phyloP scores from a whole-genome alignment of 1,140 invertebrate genomes.

The Alviniconcha marisindica region DNA sequence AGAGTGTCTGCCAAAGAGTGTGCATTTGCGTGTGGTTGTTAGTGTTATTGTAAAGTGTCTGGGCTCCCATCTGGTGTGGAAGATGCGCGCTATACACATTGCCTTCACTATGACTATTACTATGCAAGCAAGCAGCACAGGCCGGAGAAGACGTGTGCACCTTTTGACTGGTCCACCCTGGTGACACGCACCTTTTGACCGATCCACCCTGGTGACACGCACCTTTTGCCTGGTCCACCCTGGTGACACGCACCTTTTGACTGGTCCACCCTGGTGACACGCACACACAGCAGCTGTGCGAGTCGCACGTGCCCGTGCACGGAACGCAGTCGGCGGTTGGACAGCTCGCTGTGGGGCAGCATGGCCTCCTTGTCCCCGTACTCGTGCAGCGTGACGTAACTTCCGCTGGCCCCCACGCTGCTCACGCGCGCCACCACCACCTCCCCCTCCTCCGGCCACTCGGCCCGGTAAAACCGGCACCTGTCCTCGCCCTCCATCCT shows the following conservation, averaged over 20 bases:
- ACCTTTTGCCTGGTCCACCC: too few relatives aligned
- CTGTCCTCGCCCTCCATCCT: not conserved
- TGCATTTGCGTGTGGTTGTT: too few relatives aligned
- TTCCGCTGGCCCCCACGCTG: not conserved
- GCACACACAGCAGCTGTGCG: not conserved
- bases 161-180: not conserved
- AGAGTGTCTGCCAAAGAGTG: too few relatives aligned
- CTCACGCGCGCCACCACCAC: not conserved
- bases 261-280: not conserved
- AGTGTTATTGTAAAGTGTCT: too few relatives aligned
- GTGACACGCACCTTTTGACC: not conserved
- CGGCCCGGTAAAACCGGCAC: not conserved
- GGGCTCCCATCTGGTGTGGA: too few relatives aligned
- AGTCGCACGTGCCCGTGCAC: slow-evolving; percentile 12
- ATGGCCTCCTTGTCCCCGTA: slow-evolving; percentile 17
- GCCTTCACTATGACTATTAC: too few relatives aligned
- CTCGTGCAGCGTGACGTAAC: slow-evolving; percentile 16
- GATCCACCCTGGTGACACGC: not conserved
- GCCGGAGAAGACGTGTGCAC: too few relatives aligned
- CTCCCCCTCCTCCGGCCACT: slow-evolving; percentile 19
- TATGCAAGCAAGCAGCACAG: too few relatives aligned
- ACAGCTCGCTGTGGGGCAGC: slow-evolving; percentile 1
- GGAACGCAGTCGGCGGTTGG: not conserved
- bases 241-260: not conserved
- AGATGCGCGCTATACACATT: too few relatives aligned